Percentiles rank a stretch among this genome's conserved stretches.
Conservation (phyloP, 1,140 invertebrate genomes). For the Drosophila mauritiana region DNA sequence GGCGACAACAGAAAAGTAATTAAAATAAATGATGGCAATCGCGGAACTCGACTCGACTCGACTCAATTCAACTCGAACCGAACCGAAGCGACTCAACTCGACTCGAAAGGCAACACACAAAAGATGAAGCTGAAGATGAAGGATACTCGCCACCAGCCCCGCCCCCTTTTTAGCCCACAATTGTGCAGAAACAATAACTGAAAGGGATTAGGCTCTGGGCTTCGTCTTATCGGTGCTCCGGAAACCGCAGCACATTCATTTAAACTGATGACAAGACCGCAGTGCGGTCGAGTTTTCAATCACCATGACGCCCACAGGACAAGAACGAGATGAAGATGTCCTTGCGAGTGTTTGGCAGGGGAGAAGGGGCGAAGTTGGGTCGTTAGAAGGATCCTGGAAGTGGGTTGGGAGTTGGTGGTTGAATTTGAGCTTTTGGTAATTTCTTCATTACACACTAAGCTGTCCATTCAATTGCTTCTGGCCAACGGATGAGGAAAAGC, state of each 20-base stretch:
- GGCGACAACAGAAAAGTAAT: constrained; percentile 72
- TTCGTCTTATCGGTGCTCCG: constrained; percentile 63
- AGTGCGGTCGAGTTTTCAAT: constrained; percentile 80
- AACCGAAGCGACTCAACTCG: not conserved
- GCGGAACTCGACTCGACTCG: constrained; percentile 46
- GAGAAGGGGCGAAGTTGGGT: not conserved
- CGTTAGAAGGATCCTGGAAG: not conserved
- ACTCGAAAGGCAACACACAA: constrained; percentile 21
- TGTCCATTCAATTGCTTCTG: constrained; percentile 65
- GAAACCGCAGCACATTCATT: constrained; percentile 73
- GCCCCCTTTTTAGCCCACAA: constrained; percentile 9
- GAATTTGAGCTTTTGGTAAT: constrained; percentile 64
- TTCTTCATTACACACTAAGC: constrained; percentile 80
- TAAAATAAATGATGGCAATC: constrained; percentile 81
- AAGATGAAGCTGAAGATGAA: constrained; percentile 33
- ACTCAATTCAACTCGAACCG: constrained; percentile 11
- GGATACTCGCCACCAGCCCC: constrained; percentile 6
- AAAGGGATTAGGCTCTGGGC: constrained; percentile 70
- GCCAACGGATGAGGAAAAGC: not conserved
- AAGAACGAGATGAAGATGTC: constrained; percentile 41
- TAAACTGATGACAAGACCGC: constrained; percentile 79
- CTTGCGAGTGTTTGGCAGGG: not conserved
- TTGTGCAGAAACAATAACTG: constrained; percentile 39
- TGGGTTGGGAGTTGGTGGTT: not conserved
- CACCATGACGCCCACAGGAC: constrained; percentile 69